Evolutionary conservation across 2,113 vertebrate species (phyloP), one percentile per base, ranked within the genome.

Genomic region (Oryzias woworae): DNA sequence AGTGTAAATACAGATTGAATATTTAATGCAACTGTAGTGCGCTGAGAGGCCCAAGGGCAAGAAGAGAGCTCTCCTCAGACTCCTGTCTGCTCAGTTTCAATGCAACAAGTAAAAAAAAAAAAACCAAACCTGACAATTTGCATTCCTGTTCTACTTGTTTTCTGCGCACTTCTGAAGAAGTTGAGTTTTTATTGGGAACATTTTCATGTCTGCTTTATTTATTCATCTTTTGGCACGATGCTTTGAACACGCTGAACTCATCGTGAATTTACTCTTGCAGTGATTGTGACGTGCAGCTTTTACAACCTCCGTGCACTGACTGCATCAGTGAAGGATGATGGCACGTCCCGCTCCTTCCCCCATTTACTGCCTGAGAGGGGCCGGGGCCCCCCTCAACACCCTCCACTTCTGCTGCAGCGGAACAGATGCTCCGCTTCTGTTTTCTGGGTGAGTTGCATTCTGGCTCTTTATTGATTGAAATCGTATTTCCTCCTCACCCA

Each of bases 301-400:
- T 24, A 13, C n/a, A 10, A 45, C 51, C 18, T 63, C 12, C 14
- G 16, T 28, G 23, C 68, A 68, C 71, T 2, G 47, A 4, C 8
- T 48, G 23, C 42, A 17, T 58, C 54, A 78, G 17, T 44, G 58
- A 36, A 52, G 0, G n/a, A 95, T 0, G n/a, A 95, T 92, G 87
- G 86, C 92, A 15, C 85, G 64, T 51, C 93, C 92, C 1, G 80
- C 95, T 3, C 97, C 96, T 0, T 90, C 93, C 41, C 96, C 96
- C 3, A 74, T 86, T 81, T 98, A 93, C 71, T 94, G 95, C 59
- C 91, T 99, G 41, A 92, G 97, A 76, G 97, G 96, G 1, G 71
- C 93, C 0, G 69, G 86, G 4, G 92, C 93, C 4, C 71, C 94
- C 1, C 88, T 99, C 49, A 94, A 96, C 43, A 61, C 94, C 0